Evolutionary conservation across 1,140 invertebrate species (phyloP), one percentile per base, ranked within the genome.

Genomic region (Conus ventricosus): DNA sequence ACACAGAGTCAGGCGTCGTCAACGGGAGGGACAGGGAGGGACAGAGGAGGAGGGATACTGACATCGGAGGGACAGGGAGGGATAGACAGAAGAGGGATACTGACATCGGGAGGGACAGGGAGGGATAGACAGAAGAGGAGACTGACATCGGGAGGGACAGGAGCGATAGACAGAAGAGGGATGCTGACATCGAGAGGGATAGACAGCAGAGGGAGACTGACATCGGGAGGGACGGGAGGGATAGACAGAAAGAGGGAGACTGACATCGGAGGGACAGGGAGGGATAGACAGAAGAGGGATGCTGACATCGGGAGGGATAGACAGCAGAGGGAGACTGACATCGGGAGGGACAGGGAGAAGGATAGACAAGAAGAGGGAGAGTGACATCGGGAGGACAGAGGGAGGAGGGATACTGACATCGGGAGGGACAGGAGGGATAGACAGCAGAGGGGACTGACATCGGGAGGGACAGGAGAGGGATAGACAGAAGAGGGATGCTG

Each of bases 281-380:
- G 71, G 23, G 71, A 75, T 13, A 75, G 71, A 75, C 20, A 55
- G 54, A 85, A 11, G 39, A 39, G 39, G 39, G 39, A 39, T 39
- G 39, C 39, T 39, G 39, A 39, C 39, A 39, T 39, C 39, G 71
- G 23, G 71, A 75, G 71, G 23, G 71, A 75, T 13, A 75, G 71
- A 75, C 20, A 55, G 54, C 63, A 11, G 60, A 53, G 57, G 71
- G 80, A 39, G 0, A 3, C 39, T 39, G 39, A 39, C 39, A 39
- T 39, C 39, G n/a, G n/a, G 55, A 78, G 80, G 57, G 54, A 88
- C 39, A 63, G 54, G 82, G 87, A 57, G 54, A 54, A 8, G 20
- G 75, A 57, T 51, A 23, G 83, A n/a, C 57, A 88, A 25, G 60
- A 55, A 67, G 60, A 60, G 60, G n/a, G 63, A 83, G 4, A 57